Evolutionary conservation across 2,797 vertebrate species (phyloP).

Genomic region (Sebastolobus alascanus): DNA sequence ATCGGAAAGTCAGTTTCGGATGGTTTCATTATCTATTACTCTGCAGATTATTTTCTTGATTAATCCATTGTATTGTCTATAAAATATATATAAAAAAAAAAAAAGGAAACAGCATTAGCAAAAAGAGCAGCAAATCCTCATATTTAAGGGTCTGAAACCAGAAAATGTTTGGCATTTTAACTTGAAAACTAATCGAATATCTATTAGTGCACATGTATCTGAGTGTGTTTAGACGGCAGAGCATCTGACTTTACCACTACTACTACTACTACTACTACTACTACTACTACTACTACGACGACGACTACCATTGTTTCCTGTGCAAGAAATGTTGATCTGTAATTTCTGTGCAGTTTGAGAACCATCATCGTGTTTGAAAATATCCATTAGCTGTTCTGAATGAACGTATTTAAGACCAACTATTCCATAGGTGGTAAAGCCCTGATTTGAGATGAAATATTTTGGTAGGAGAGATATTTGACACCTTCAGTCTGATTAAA

Average conservation of each 20-base stretch:
- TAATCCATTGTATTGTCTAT: neutral
- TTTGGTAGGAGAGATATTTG: constrained; percentile 42
- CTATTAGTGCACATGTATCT: neutral
- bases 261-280: neutral
- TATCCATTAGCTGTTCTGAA: constrained; percentile 1
- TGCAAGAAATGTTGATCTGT: neutral
- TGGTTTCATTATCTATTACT: neutral
- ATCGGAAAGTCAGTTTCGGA: no score
- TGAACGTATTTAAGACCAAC: neutral
- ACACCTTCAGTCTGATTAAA: constrained; percentile 63
- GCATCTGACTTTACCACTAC: neutral
- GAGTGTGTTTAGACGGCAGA: neutral
- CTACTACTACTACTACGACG: no score
- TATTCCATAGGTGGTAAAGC: neutral
- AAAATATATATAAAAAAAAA: neutral
- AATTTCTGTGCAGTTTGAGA: neutral
- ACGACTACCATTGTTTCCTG: neutral
- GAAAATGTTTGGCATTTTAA: neutral
- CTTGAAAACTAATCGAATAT: neutral
- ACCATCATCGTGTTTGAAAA: constrained; percentile 21
- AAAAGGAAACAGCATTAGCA: no score
- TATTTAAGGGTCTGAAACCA: neutral
- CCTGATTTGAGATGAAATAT: constrained; percentile 43
- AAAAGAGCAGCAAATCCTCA: neutral
- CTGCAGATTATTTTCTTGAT: neutral